These are phyloP conservation scores for Lerema accius DNA, from an alignment of 1,140 invertebrate species.

Conservation along the genomic window DNA sequence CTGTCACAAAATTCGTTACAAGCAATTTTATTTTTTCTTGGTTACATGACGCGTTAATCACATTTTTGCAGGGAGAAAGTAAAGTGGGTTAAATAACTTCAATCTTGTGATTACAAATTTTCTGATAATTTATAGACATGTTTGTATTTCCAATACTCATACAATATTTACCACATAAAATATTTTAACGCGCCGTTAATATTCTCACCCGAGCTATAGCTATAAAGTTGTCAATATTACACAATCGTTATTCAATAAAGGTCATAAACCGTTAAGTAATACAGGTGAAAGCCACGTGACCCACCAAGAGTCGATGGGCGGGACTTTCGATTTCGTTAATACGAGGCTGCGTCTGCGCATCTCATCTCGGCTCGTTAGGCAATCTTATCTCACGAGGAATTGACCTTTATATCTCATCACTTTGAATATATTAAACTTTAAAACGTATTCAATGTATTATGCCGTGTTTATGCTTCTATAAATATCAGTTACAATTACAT, in stretches of 20 bases:
- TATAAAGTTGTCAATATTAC: conserved; percentile 35
- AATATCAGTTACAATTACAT: too few species aligned
- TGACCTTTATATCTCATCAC: conserved; percentile 54
- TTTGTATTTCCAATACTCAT: too few species aligned
- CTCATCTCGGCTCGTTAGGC: conserved; percentile 44
- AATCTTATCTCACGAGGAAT: conserved; percentile 43
- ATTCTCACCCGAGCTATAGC: background rate
- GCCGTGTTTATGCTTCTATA: too few species aligned
- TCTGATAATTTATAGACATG: too few species aligned
- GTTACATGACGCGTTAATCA: too few species aligned
- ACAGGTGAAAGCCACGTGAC: conserved; percentile 69
- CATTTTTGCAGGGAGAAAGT: too few species aligned
- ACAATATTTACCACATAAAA: too few species aligned
- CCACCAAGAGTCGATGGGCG: conserved; percentile 51
- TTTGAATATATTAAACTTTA: conserved; percentile 32
- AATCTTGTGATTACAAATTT: too few species aligned
- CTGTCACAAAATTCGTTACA: too few species aligned
- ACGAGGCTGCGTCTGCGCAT: conserved; percentile 47
- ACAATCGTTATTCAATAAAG: conserved; percentile 60
- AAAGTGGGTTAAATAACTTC: too few species aligned
- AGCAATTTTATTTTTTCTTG: too few species aligned
- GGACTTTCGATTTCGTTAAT: conserved; percentile 69
- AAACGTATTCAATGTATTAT: conserved; percentile 21
- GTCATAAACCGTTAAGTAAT: conserved; percentile 68
- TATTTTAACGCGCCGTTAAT: background rate